Evolutionary conservation across 2,113 vertebrate genomes (phyloP).

Genomic region (Sinosuthora webbiana): DNA sequence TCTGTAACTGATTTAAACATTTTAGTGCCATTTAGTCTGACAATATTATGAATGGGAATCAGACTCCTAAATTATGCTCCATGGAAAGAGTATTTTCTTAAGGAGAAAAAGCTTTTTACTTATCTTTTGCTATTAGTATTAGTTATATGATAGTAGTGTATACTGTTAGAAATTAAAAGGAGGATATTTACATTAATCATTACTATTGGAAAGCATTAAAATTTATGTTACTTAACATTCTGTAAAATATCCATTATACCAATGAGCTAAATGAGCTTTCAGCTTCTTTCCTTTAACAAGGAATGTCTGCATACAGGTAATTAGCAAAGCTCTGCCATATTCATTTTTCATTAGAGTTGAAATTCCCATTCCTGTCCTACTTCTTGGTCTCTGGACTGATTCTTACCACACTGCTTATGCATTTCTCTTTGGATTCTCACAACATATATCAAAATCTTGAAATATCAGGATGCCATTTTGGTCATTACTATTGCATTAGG

Average conservation of each 20-base stretch:
- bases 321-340: not conserved
- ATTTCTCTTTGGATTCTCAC: not conserved
- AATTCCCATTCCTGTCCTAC: not conserved
- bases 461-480: not conserved
- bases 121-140: not conserved
- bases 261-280: not conserved
- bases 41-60: slow-evolving; percentile 26
- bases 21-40: slow-evolving; percentile 18
- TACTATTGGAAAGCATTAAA: not conserved
- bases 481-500: not conserved
- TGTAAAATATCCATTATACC: not conserved
- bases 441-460: not conserved
- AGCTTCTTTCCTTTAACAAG: not conserved
- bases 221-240: not conserved
- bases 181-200: not conserved
- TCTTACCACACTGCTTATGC: not conserved
- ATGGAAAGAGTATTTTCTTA: not conserved
- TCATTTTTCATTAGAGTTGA: not conserved
- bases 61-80: not conserved
- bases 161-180: not conserved
- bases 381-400: not conserved
- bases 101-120: not conserved
- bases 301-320: not conserved
- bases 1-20: slow-evolving; percentile 10
- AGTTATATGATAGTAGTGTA: not conserved